These are phyloP conservation scores for Siphonodentalium dalli DNA, from an alignment of 2,888 invertebrate genomes.

Conservation along the genomic window DNA sequence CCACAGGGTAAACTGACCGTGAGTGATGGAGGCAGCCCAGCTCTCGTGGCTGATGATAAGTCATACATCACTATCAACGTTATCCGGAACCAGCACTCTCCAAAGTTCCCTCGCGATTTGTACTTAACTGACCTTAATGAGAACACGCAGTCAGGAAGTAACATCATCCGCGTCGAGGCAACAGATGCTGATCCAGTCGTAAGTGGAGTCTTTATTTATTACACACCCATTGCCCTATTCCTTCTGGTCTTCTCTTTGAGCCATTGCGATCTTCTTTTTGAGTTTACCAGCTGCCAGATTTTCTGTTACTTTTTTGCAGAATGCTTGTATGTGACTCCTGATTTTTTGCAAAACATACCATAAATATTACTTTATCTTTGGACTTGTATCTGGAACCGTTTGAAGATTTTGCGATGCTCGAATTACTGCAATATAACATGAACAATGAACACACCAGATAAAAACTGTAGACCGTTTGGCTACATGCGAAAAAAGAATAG, in stretches of 20 bases:
- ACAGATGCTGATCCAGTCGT: conserved; percentile 37
- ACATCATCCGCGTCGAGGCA: conserved; percentile 34
- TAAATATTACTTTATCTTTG: too few species aligned
- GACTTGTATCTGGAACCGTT: too few species aligned
- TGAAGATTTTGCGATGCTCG: too few species aligned
- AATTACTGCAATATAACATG: too few species aligned
- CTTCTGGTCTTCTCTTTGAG: not conserved
- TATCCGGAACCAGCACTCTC: conserved; percentile 37
- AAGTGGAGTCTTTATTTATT: conserved; percentile 13
- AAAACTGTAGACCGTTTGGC: too few species aligned
- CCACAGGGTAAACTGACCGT: conserved; percentile 43
- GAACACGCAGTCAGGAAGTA: conserved; percentile 26
- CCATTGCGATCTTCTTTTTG: not conserved
- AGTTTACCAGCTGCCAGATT: too few species aligned
- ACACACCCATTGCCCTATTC: conserved; percentile 5
- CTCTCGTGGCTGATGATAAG: conserved; percentile 6
- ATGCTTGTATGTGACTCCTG: too few species aligned
- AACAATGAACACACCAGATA: too few species aligned
- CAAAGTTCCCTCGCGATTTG: conserved; percentile 34
- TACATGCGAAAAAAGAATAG: too few species aligned
- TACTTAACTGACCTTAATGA: conserved; percentile 30
- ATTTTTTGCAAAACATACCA: too few species aligned
- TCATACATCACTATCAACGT: conserved; percentile 35
- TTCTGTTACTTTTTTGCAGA: too few species aligned
- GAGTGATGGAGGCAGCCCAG: conserved; percentile 40